Evolutionary conservation across 2,888 invertebrate species (phyloP).

Genomic region (Dasysyrphus albostriatus): DNA sequence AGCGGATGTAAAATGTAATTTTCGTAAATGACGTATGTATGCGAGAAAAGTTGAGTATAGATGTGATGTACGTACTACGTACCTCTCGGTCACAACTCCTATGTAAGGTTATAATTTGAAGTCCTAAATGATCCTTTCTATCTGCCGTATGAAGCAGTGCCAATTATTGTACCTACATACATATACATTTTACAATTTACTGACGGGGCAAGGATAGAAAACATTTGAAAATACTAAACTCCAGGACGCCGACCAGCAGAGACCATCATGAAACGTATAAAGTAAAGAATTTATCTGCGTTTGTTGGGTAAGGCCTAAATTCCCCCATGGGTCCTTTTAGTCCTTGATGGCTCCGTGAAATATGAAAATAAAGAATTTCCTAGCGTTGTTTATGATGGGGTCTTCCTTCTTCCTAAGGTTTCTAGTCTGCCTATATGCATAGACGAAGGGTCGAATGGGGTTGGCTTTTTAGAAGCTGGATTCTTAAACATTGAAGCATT

Average conservation of each 20-base stretch:
- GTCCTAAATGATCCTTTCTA: slow-evolving; percentile 46
- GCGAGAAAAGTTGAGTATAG: slow-evolving; percentile 37
- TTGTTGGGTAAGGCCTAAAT: slow-evolving; percentile 58
- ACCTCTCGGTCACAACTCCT: slow-evolving; percentile 14
- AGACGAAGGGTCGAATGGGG: slow-evolving; percentile 56
- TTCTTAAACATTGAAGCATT: slow-evolving; percentile 42
- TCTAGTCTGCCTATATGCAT: not conserved
- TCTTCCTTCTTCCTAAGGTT: slow-evolving; percentile 31
- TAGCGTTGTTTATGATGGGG: slow-evolving; percentile 66
- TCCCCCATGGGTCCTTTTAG: slow-evolving; percentile 68
- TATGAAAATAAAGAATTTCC: slow-evolving; percentile 66
- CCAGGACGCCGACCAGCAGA: not conserved
- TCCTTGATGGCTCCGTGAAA: slow-evolving; percentile 37
- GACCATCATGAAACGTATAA: not conserved
- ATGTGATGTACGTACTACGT: not conserved
- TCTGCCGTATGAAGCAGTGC: slow-evolving; percentile 56
- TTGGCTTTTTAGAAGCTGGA: slow-evolving; percentile 37
- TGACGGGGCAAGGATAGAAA: slow-evolving; percentile 45
- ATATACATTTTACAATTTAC: slow-evolving; percentile 65
- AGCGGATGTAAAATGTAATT: slow-evolving; percentile 69
- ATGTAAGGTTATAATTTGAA: slow-evolving; percentile 28
- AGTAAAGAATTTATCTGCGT: slow-evolving; percentile 32
- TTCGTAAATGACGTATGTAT: slow-evolving; percentile 62
- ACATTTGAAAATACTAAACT: slow-evolving; percentile 25
- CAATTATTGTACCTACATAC: slow-evolving; percentile 58